Percentiles rank a stretch among this genome's conserved stretches.
Evolutionary conservation across 2,113 vertebrate species (phyloP).

Genomic region (Alosa alosa): DNA sequence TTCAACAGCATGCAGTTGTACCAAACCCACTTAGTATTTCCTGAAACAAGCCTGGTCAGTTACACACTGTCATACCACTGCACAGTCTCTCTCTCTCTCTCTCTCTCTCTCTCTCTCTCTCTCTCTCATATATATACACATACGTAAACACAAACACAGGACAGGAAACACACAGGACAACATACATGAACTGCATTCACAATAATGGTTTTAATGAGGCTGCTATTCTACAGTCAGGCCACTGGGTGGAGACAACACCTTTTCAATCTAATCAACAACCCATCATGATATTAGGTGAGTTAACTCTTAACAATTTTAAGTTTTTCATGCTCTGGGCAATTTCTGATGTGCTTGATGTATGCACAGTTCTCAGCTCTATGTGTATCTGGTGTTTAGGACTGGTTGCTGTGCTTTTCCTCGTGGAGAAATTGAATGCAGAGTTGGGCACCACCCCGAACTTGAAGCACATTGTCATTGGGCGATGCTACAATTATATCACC

Average conservation of each 20-base stretch:
- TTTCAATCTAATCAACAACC: background rate
- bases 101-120: background rate
- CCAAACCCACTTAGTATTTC: no score
- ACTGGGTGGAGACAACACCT: background rate
- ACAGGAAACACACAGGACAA: no score
- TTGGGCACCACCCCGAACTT: constrained; percentile 70
- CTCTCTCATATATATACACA: background rate
- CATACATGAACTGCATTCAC: background rate
- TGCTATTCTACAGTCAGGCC: background rate
- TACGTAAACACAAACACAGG: background rate
- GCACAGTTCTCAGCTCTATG: background rate
- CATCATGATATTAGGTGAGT: background rate
- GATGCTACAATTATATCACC: constrained; percentile 68
- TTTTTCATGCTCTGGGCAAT: background rate
- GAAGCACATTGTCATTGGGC: constrained; percentile 68
- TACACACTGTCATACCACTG: no score
- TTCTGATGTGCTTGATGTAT: background rate
- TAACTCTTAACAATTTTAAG: background rate
- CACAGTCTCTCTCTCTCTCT: no score
- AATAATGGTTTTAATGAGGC: background rate
- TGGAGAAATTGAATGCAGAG: constrained; percentile 33
- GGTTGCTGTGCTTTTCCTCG: constrained; percentile 46
- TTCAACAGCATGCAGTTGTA: no score
- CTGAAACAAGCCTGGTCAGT: no score
- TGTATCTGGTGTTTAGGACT: constrained; percentile 25